These are phyloP conservation scores for Nerophis ophidion DNA, from an alignment of 2,113 vertebrate genomes.

Conservation along the genomic window DNA sequence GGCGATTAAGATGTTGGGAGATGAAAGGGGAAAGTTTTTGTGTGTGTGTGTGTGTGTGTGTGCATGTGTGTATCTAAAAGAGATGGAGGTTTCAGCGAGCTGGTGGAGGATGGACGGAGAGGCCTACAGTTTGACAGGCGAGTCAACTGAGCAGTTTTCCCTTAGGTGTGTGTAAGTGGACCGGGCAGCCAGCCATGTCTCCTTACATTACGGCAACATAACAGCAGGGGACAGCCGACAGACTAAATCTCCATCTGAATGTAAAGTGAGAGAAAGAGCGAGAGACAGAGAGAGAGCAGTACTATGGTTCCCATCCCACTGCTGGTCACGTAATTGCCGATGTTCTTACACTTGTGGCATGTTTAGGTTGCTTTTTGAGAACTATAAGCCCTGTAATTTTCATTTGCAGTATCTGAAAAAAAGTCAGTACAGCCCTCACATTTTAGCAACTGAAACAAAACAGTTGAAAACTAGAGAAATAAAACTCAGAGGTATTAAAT, in stretches of 20 bases:
- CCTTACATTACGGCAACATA: slow-evolving; percentile 64
- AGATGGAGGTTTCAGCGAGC: background rate
- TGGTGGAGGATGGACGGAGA: background rate
- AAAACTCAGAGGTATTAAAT: no score
- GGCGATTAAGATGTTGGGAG: slow-evolving; percentile 53
- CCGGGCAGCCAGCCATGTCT: slow-evolving; percentile 65
- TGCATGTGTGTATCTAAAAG: background rate
- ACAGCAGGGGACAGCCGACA: slow-evolving; percentile 63
- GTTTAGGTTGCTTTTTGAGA: background rate
- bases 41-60: background rate
- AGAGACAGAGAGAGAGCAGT: slow-evolving; percentile 42
- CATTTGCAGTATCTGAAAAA: no score
- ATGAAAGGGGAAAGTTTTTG: background rate
- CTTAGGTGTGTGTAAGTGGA: slow-evolving; percentile 67
- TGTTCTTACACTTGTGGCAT: slow-evolving; percentile 21
- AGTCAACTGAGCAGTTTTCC: slow-evolving; percentile 56
- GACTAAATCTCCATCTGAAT: slow-evolving; percentile 70
- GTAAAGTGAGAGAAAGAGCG: slow-evolving; percentile 67
- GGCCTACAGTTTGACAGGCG: slow-evolving; percentile 43
- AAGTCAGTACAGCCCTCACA: no score
- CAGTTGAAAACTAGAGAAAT: no score
- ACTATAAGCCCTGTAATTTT: no score
- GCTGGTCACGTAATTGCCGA: slow-evolving; percentile 68
- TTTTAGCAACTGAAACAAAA: no score
- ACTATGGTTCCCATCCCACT: slow-evolving; percentile 59